Conservation (phyloP, 2,888 invertebrate species). For the Athripsodes cinereus region DNA sequence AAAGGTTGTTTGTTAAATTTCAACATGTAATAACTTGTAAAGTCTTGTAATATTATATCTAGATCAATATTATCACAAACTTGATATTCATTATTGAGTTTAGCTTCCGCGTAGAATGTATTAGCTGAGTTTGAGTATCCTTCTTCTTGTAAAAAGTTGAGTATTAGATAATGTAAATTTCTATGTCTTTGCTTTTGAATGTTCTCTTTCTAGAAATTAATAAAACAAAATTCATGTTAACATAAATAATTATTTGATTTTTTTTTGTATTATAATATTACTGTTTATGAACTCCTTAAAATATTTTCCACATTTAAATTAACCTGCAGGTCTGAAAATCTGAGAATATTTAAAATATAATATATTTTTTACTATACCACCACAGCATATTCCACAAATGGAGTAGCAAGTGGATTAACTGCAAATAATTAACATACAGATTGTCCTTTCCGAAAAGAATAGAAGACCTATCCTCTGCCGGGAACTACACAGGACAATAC, state of each 20-base stretch:
- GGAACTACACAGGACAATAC: too few species aligned
- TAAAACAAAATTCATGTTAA: background rate
- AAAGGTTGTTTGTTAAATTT: constrained; percentile 84
- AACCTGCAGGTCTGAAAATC: too few species aligned
- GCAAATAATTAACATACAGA: too few species aligned
- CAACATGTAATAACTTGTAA: constrained; percentile 76
- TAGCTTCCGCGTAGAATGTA: constrained; percentile 64
- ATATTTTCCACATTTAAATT: too few species aligned
- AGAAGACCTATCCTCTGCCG: too few species aligned
- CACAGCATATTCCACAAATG: too few species aligned
- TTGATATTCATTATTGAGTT: constrained; percentile 59
- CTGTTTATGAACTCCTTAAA: too few species aligned
- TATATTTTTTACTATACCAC: too few species aligned
- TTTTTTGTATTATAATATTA: too few species aligned
- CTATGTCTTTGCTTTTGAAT: constrained; percentile 34
- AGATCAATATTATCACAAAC: constrained; percentile 91
- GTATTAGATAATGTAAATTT: constrained; percentile 58
- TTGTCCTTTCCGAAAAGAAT: too few species aligned
- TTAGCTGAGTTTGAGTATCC: constrained; percentile 60
- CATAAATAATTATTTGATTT: background rate
- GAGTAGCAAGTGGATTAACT: too few species aligned
- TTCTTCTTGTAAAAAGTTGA: constrained; percentile 61
- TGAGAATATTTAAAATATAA: too few species aligned
- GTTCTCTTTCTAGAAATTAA: constrained; percentile 13
- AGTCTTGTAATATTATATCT: constrained; percentile 82